phyloP scores from a whole-genome alignment of 2,113 vertebrate species.

The Coturnix japonica region DNA sequence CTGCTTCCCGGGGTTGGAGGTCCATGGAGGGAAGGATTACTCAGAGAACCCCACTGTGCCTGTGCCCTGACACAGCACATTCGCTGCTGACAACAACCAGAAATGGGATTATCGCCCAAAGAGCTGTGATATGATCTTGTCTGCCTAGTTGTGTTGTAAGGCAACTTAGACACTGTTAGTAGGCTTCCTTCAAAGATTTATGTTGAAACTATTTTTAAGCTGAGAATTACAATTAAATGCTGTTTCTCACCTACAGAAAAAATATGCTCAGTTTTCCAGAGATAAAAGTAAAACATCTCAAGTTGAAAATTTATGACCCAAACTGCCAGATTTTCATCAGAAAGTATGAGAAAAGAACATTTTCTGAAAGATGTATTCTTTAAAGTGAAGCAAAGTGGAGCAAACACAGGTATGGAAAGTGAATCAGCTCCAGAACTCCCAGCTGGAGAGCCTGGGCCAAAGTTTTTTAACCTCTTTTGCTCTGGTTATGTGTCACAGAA shows the following conservation, averaged over 20 bases:
- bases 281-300: background rate
- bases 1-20: background rate
- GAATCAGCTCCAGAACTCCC: background rate
- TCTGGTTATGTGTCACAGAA: background rate
- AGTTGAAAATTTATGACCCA: background rate
- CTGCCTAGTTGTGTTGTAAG: accelerated
- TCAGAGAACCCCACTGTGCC: accelerated
- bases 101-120: accelerated
- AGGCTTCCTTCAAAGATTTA: background rate
- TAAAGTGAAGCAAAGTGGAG: background rate
- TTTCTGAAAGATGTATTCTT: background rate
- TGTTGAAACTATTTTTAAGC: background rate
- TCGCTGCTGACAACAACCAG: background rate
- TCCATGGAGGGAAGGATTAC: accelerated
- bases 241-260: background rate
- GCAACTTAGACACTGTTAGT: background rate
- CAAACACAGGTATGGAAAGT: background rate
- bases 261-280: background rate
- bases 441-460: background rate
- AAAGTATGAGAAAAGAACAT: background rate
- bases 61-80: background rate
- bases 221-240: background rate
- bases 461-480: background rate
- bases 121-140: background rate
- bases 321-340: background rate